A percentile compares a stretch with the other conserved stretches of the same genome.
Evolutionary conservation across 2,888 invertebrate genomes (phyloP).

Genomic region (Carabus problematicus): DNA sequence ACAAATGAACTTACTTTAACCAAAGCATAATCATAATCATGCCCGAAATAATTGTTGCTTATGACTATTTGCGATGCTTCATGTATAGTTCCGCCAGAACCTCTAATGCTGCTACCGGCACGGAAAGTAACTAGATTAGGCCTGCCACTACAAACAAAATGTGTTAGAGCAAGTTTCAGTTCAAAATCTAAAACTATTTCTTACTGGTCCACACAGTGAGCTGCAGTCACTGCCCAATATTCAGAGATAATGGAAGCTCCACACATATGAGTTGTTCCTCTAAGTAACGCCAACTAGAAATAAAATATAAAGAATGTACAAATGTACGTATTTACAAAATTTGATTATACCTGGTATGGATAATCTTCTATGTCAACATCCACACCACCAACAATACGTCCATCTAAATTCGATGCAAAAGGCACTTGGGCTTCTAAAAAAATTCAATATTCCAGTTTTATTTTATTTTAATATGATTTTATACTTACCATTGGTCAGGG

Average conservation of each 20-base stretch:
- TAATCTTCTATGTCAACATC: no score
- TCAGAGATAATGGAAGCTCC: constrained; percentile 27
- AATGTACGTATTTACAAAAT: no score
- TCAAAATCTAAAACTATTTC: constrained; percentile 5
- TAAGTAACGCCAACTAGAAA: constrained; percentile 3
- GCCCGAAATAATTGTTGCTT: constrained; percentile 7
- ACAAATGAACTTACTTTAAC: constrained; percentile 2
- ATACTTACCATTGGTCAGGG: no score
- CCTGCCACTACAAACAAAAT: not conserved
- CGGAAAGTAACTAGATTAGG: constrained; percentile 3
- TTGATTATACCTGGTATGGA: no score
- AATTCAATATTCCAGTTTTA: no score
- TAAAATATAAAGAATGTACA: not conserved
- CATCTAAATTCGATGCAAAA: no score
- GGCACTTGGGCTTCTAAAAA: no score
- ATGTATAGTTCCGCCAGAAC: constrained; percentile 11
- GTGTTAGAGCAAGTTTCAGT: not conserved
- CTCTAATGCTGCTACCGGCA: constrained; percentile 14
- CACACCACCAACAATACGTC: no score
- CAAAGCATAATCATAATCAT: constrained; percentile 19
- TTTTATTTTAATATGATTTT: no score
- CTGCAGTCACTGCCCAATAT: constrained; percentile 23
- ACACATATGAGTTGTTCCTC: constrained; percentile 11
- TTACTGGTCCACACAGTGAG: constrained; percentile 29
- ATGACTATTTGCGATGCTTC: constrained; percentile 15